Base-by-base conservation (phyloP, 1,140 invertebrate species). In the Drosophila bocki region DNA sequence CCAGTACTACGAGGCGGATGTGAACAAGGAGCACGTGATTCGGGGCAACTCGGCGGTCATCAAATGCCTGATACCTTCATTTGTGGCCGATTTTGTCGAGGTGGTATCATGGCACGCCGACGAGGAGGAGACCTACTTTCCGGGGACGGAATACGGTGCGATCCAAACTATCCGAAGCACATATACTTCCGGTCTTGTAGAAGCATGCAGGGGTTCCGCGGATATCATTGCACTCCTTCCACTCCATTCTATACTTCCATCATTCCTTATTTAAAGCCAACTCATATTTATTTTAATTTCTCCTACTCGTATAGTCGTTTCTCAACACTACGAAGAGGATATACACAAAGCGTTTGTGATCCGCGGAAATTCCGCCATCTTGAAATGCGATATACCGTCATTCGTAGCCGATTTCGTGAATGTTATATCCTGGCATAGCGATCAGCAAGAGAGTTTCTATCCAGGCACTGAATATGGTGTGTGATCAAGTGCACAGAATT, bases 11-110 rank as follows among this genome's bases (percentile, higher is more conserved):
- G 96, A 97, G 86, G 97, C 96, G 22, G 97, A 98, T 93, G 97
- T 98, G 63, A 97, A 97, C 94, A 98, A 98, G 93, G 97, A 98
- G 82, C 98, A 98, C 94, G 97, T 98, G 19, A 98, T 98, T 78
- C 95, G 96, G 83, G 97, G 97, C 56, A 98, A 98, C 93, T 96
- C 97, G 51, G 98, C 97, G 35, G 96, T 99, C 82, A 95, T 99
- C 60, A 98, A 97, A 92, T 99, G 98, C 94, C 95, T 96, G 91
- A 97, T 99, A 86, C 98, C 98, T 15, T 97, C 96, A n/a, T 99
- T 98, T 93, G 97, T 98, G 54, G 96, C 96, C 26, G 97, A 98
- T 93, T 98, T 98, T 93, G 96, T 99, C 48, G 95, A 95, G 78
- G 96, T 98, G 44, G 95, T 97, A 22, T 96, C 96, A 54, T 99